Evolutionary conservation across 2,888 invertebrate species (phyloP).

Genomic region (Drosophila tripunctata): DNA sequence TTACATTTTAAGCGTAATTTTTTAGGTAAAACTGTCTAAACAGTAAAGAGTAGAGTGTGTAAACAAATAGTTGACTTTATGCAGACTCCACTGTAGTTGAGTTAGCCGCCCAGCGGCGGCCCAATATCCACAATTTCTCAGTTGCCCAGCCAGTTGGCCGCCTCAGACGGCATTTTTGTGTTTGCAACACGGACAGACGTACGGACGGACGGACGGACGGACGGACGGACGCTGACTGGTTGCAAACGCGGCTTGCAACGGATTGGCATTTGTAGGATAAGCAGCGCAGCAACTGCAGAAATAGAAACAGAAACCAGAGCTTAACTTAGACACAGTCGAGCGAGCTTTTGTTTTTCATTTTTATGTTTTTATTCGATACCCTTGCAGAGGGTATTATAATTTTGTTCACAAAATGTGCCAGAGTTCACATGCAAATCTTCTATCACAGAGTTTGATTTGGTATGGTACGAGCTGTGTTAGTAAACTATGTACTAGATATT

Average conservation of each 20-base stretch:
- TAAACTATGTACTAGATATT: no score
- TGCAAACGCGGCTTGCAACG: constrained; percentile 46
- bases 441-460: no score
- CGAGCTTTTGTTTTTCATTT: constrained; percentile 24
- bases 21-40: no score
- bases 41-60: no score
- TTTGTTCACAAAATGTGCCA: neutral
- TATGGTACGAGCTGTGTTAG: no score
- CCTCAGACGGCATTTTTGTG: constrained; percentile 53
- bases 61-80: neutral
- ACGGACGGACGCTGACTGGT: constrained; percentile 50
- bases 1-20: no score
- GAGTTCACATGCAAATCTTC: no score
- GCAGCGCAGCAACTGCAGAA: constrained; percentile 36
- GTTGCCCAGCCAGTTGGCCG: constrained; percentile 55
- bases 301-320: neutral
- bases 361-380: neutral
- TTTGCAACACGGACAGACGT: constrained; percentile 6
- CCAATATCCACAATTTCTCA: constrained; percentile 23
- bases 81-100: neutral
- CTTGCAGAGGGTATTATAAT: neutral
- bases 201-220: constrained; percentile 24
- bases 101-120: constrained; percentile 17
- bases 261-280: constrained; percentile 76
- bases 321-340: constrained; percentile 15